Evolutionary conservation across 2,113 vertebrate genomes (phyloP).

Genomic region (Sinocyclocheilus anshuiensis): DNA sequence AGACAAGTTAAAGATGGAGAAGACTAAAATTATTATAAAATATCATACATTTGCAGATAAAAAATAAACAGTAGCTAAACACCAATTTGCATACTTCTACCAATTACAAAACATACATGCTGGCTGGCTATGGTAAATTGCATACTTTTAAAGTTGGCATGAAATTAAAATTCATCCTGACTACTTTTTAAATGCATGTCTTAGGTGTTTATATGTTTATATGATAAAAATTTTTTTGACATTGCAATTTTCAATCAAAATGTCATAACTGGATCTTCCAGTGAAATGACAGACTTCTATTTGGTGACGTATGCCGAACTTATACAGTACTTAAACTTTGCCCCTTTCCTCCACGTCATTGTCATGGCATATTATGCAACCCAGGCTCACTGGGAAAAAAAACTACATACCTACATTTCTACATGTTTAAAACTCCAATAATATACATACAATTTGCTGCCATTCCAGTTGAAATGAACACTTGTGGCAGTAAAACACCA

Average conservation of each 20-base stretch:
- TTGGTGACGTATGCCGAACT: neutral
- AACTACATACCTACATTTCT: too few species aligned
- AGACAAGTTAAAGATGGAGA: neutral
- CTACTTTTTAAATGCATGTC: too few species aligned
- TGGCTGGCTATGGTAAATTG: neutral
- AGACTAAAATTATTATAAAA: neutral
- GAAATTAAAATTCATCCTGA: neutral
- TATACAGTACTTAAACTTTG: neutral
- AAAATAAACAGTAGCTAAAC: neutral
- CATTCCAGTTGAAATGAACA: too few species aligned
- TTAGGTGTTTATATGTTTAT: too few species aligned
- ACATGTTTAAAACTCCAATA: too few species aligned
- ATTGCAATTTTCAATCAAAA: too few species aligned
- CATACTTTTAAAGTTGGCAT: neutral
- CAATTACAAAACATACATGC: neutral
- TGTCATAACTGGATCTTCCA: too few species aligned
- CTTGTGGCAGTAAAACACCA: too few species aligned
- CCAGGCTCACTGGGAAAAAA: too few species aligned
- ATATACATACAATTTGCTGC: too few species aligned
- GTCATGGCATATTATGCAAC: too few species aligned
- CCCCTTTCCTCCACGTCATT: neutral
- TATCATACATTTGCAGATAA: neutral
- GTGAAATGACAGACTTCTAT: neutral
- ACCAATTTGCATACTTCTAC: neutral
- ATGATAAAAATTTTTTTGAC: too few species aligned